Percentiles rank a stretch among this genome's conserved stretches.
Conservation (phyloP, 2,888 invertebrate genomes). For the Pandemis corylana region DNA sequence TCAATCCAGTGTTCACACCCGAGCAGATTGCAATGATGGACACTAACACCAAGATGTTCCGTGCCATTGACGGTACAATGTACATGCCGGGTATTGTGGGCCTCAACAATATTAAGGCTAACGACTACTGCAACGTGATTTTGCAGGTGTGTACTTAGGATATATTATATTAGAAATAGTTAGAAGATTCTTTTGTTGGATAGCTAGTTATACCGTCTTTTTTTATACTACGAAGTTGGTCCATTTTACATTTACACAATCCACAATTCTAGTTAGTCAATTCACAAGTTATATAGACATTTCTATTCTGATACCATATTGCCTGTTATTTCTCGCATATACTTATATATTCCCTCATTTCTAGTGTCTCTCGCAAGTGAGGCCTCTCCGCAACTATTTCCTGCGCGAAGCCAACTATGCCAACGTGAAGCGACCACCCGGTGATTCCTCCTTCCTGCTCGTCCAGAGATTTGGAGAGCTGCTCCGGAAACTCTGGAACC, state of each 20-base stretch:
- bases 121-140: slow-evolving; percentile 99
- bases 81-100: slow-evolving; percentile 99
- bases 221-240: too few relatives aligned
- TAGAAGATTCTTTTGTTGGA: too few relatives aligned
- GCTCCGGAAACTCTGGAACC: slow-evolving; percentile 99
- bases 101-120: slow-evolving; percentile 99
- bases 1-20: slow-evolving; percentile 97
- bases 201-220: too few relatives aligned
- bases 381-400: slow-evolving; percentile 97
- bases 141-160: slow-evolving; percentile 88
- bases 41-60: slow-evolving; percentile 91
- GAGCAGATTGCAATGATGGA: slow-evolving; percentile 94
- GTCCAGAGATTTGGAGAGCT: slow-evolving; percentile 98
- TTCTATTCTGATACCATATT: not conserved
- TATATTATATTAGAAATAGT: too few relatives aligned
- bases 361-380: slow-evolving; percentile 97
- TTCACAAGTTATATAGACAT: not conserved
- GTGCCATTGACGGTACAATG: slow-evolving; percentile 98
- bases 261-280: too few relatives aligned
- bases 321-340: not conserved
- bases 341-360: slow-evolving; percentile 51
- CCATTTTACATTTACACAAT: too few relatives aligned
- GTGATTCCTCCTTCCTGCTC: slow-evolving; percentile 96
- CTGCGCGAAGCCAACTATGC: slow-evolving; percentile 96
- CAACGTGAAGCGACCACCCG: slow-evolving; percentile 95